phyloP scores from a whole-genome alignment of 2,888 invertebrate genomes.

The Amiota minor region DNA sequence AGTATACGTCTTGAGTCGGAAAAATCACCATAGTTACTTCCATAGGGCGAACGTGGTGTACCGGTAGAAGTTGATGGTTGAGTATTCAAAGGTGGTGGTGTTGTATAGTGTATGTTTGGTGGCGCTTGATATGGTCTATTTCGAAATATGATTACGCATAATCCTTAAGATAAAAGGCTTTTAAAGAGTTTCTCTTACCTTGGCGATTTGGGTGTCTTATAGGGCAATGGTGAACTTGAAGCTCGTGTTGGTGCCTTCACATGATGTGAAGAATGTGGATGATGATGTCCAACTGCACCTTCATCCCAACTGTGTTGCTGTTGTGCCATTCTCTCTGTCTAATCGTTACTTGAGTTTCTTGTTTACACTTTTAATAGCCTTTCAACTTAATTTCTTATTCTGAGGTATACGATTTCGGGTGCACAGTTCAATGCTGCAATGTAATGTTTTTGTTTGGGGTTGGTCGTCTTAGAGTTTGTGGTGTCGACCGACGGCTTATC shows the following conservation, averaged over 20 bases:
- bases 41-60: constrained; percentile 42
- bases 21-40: constrained; percentile 50
- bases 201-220: constrained; percentile 68
- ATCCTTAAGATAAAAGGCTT: neutral
- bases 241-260: constrained; percentile 58
- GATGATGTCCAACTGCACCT: constrained; percentile 35
- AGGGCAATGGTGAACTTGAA: constrained; percentile 65
- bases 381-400: neutral
- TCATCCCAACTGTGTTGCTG: constrained; percentile 67
- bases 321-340: constrained; percentile 52
- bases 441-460: neutral
- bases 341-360: neutral
- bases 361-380: constrained; percentile 5
- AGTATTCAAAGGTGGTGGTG: constrained; percentile 44
- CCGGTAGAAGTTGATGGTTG: constrained; percentile 40
- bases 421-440: neutral
- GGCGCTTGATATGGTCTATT: constrained; percentile 48
- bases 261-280: constrained; percentile 25
- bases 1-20: constrained; percentile 43
- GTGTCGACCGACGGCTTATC: constrained; percentile 36
- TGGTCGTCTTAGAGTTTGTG: neutral
- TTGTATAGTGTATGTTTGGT: constrained; percentile 33
- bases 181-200: constrained; percentile 59
- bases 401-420: neutral
- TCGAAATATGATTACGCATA: neutral